Evolutionary conservation across 2,888 invertebrate species (phyloP).

Genomic region (Hemaris fuciformis): DNA sequence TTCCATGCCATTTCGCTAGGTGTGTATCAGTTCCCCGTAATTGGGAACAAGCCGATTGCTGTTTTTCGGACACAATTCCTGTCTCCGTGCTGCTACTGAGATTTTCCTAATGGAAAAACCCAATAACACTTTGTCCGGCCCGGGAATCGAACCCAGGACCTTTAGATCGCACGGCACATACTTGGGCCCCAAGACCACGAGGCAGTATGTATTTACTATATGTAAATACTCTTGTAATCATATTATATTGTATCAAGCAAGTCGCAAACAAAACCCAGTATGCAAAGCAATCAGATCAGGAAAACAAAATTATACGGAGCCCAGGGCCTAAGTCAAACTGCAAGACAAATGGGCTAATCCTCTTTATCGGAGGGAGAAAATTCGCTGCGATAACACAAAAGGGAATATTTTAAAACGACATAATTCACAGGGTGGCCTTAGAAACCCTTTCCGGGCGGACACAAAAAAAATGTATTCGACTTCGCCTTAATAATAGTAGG

Average conservation of each 20-base stretch:
- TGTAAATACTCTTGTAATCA: too few species aligned
- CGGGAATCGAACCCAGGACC: too few species aligned
- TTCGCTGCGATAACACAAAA: slow-evolving; percentile 68
- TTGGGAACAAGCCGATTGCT: too few species aligned
- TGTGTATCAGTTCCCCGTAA: too few species aligned
- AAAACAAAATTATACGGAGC: slow-evolving; percentile 20
- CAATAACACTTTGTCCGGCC: too few species aligned
- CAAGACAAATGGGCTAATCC: slow-evolving; percentile 71
- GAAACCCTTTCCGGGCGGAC: slow-evolving; percentile 46
- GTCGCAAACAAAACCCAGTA: not conserved
- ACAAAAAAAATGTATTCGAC: not conserved
- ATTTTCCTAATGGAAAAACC: too few species aligned
- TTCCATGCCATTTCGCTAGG: too few species aligned
- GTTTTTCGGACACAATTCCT: too few species aligned
- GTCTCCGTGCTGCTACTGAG: too few species aligned
- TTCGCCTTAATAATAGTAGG: not conserved
- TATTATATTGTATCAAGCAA: not conserved
- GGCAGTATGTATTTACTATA: too few species aligned
- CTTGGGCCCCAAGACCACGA: too few species aligned
- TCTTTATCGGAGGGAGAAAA: slow-evolving; percentile 64
- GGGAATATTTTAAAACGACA: slow-evolving; percentile 69
- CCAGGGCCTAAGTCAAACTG: slow-evolving; percentile 20
- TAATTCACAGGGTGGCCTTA: slow-evolving; percentile 55
- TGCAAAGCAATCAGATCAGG: slow-evolving; percentile 1
- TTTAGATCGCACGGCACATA: too few species aligned